These are phyloP conservation scores for Botia kubotai DNA, from an alignment of 2,797 vertebrate species.

Conservation along the genomic window DNA sequence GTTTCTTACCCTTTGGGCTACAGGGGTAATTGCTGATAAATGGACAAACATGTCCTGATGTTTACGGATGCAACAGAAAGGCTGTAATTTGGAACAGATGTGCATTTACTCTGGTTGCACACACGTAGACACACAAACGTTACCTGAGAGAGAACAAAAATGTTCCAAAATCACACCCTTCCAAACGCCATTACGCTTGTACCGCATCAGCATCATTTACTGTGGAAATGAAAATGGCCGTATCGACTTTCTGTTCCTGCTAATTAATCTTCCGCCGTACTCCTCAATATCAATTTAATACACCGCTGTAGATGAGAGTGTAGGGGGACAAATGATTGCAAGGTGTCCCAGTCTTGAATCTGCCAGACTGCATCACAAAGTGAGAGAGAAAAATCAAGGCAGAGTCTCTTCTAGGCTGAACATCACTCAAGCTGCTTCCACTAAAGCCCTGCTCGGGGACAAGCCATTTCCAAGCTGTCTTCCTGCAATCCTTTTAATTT, in stretches of 20 bases:
- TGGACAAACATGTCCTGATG: constrained; percentile 9
- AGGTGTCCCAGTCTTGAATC: constrained; percentile 34
- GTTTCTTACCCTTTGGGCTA: constrained; percentile 1
- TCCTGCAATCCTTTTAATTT: constrained; percentile 21
- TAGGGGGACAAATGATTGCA: constrained; percentile 40
- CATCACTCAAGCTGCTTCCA: constrained; percentile 17
- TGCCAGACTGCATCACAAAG: constrained; percentile 39
- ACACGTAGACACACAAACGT: constrained; percentile 4
- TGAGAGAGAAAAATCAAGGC: constrained; percentile 13
- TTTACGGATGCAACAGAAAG: constrained; percentile 22
- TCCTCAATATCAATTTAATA: constrained; percentile 59
- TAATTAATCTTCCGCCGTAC: constrained; percentile 61
- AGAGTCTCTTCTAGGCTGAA: constrained; percentile 21
- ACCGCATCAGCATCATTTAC: constrained; percentile 63
- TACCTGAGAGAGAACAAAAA: constrained; percentile 21
- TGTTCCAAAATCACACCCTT: neutral
- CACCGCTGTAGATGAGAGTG: constrained; percentile 23
- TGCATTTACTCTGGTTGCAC: constrained; percentile 1
- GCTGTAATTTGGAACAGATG: constrained; percentile 51
- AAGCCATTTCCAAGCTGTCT: constrained; percentile 6
- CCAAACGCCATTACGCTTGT: constrained; percentile 33
- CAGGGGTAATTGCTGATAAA: neutral
- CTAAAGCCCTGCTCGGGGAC: constrained; percentile 18
- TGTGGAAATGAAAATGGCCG: constrained; percentile 66
- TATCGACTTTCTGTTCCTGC: constrained; percentile 68